A percentile compares a stretch with the other conserved stretches of the same genome.
Conservation (phyloP, 53 echinoderm and acorn worm species). For the Mesocentrotus franciscanus region DNA sequence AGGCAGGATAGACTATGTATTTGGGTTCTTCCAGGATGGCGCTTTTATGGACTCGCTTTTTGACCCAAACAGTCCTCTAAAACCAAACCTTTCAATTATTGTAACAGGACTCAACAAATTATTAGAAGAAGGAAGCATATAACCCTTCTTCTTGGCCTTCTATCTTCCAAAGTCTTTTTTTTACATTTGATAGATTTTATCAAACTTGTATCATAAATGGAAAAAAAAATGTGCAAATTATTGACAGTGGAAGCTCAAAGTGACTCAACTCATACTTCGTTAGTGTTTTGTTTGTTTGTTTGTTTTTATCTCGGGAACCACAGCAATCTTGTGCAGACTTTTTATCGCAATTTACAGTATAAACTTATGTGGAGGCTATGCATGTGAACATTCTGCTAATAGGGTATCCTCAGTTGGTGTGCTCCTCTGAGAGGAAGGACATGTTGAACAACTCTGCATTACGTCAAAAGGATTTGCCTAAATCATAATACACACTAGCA, state of each 20-base stretch:
- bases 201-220: conserved; percentile 46
- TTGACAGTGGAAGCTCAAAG: conserved; percentile 45
- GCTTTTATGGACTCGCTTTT: conserved; percentile 94
- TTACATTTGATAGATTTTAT: conserved; percentile 63
- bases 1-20: conserved; percentile 84
- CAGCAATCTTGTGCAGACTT: conserved; percentile 32
- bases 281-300: conserved; percentile 2
- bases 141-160: conserved; percentile 44
- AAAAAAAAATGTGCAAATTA: conserved; percentile 28
- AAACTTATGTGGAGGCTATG: not conserved
- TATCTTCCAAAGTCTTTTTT: conserved; percentile 56
- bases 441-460: not conserved
- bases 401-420: not conserved
- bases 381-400: not conserved
- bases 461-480: not conserved
- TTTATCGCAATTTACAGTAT: not conserved
- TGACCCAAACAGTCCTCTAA: conserved; percentile 84
- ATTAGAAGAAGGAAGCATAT: conserved; percentile 87
- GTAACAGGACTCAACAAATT: conserved; percentile 89
- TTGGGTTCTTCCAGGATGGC: conserved; percentile 89
- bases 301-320: conserved; percentile 49
- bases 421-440: not conserved
- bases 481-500: not conserved
- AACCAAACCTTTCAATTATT: conserved; percentile 78
- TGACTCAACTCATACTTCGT: conserved; percentile 35